Conservation (phyloP, 2,113 vertebrate species). For the Erythrolamprus reginae region DNA sequence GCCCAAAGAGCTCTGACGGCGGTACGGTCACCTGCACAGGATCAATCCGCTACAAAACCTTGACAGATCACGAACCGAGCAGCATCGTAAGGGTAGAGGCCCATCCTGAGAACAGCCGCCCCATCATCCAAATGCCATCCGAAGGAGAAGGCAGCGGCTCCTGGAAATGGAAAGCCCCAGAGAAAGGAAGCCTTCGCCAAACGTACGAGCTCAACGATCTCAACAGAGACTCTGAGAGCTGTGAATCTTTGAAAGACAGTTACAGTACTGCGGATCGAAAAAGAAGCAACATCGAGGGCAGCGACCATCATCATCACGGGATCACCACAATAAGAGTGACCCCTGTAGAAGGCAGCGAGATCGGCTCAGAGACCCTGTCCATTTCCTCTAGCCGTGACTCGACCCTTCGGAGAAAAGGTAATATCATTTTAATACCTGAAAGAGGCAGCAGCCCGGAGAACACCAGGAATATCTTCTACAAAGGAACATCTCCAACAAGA, state of each 20-base stretch:
- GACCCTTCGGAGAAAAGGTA: slow-evolving; percentile 87
- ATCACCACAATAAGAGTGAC: slow-evolving; percentile 91
- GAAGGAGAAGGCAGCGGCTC: slow-evolving; percentile 87
- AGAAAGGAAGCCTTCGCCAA: slow-evolving; percentile 82
- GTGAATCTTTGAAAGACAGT: slow-evolving; percentile 81
- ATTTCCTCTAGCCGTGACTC: slow-evolving; percentile 89
- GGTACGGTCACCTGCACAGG: slow-evolving; percentile 84
- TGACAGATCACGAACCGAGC: slow-evolving; percentile 83
- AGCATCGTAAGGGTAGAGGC: slow-evolving; percentile 91
- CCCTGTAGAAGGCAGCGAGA: slow-evolving; percentile 83
- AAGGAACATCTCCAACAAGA: slow-evolving; percentile 88
- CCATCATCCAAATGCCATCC: slow-evolving; percentile 84
- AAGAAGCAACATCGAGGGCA: slow-evolving; percentile 75
- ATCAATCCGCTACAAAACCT: slow-evolving; percentile 79
- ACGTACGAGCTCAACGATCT: slow-evolving; percentile 92
- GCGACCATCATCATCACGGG: slow-evolving; percentile 82
- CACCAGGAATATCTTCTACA: slow-evolving; percentile 96
- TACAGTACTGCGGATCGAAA: slow-evolving; percentile 84
- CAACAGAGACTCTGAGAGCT: slow-evolving; percentile 89
- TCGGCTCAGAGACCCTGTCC: slow-evolving; percentile 83
- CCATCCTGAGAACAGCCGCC: slow-evolving; percentile 87
- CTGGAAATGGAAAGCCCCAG: slow-evolving; percentile 95
- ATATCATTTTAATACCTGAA: slow-evolving; percentile 92
- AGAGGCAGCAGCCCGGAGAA: slow-evolving; percentile 91
- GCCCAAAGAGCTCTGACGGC: slow-evolving; percentile 82